Conservation (phyloP, 1,140 invertebrate genomes). For the Drosophila gunungcola region DNA sequence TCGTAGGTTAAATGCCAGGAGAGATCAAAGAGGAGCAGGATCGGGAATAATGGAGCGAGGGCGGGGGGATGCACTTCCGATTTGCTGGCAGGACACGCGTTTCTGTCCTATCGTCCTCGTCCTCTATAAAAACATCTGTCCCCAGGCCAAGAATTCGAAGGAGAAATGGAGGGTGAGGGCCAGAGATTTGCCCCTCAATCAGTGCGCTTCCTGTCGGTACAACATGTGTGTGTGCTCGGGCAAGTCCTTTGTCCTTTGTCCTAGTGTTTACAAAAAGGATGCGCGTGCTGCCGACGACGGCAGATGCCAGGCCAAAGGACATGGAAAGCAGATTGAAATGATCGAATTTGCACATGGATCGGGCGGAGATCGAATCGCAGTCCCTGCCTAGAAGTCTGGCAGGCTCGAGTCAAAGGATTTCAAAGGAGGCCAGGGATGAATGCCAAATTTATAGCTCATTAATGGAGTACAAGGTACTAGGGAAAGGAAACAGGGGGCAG, state of each 20-base stretch:
- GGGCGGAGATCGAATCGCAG: constrained; percentile 26
- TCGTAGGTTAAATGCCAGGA: constrained; percentile 51
- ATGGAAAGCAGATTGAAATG: constrained; percentile 49
- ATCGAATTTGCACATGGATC: constrained; percentile 70
- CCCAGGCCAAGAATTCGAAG: constrained; percentile 30
- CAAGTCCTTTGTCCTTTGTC: constrained; percentile 26
- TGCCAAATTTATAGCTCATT: constrained; percentile 48
- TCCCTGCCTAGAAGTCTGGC: constrained; percentile 6
- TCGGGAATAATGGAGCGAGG: neutral
- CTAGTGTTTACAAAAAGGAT: constrained; percentile 63
- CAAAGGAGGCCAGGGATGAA: constrained; percentile 24
- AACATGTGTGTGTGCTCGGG: constrained; percentile 52
- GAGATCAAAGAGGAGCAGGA: constrained; percentile 31
- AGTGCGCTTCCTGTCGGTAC: constrained; percentile 74
- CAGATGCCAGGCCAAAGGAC: constrained; percentile 51
- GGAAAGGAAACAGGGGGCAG: neutral
- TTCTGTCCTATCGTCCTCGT: constrained; percentile 12
- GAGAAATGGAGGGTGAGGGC: constrained; percentile 13
- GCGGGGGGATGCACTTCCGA: constrained; percentile 58
- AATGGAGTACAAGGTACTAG: constrained; percentile 1
- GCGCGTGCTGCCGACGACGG: constrained; percentile 62
- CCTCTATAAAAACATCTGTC: constrained; percentile 72
- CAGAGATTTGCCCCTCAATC: constrained; percentile 73
- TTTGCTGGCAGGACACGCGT: constrained; percentile 65
- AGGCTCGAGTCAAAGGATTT: constrained; percentile 56